Evolutionary conservation across 2,888 invertebrate species (phyloP), one percentile per base, ranked within the genome.

Genomic region (Noctua pronuba): DNA sequence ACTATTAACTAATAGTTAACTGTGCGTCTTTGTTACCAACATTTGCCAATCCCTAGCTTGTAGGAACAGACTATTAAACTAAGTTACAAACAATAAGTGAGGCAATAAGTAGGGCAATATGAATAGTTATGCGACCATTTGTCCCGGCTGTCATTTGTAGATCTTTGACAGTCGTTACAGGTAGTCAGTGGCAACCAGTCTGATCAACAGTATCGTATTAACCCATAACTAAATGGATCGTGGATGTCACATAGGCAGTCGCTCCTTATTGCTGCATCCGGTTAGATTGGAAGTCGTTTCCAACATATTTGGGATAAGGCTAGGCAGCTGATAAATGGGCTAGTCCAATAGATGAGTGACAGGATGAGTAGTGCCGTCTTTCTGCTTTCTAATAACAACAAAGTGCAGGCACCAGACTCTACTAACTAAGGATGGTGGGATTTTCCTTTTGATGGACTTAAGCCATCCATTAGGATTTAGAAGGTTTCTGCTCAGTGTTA

Each of bases 1-100:
- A 10, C 46, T 75, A 44, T 72, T 79, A 71, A 74, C 75, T 67
- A 84, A 75, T 58, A 28, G 74, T 73, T 81, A 77, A 66, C 46
- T 67, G 21, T 60, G 7, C 2, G 13, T 24, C 13, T 75, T 83
- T 81, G 76, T 80, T 84, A 35, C 46, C 21, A 64, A 41, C 28
- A 66, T 83, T 84, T 38, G 16, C 38, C 64, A 80, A 84, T 70
- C 28, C 18, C 35, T 38, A 38, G 13, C 1, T 66, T 64, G 41
- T 18, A 49, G 28, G 16, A 67, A 78, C 28, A 11, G 24, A 38
- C 13, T 58, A 24, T 21, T 44, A 52, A 7, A 3, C 18, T 35
- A 28, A 24, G 2, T 64, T 28, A 21, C 11, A 21, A 76, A 44
- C 35, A 76, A 35, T n/a, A 65, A 18, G 18, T 77, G 8, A 46